These are phyloP conservation scores for Ceratitis capitata DNA, from an alignment of 1,140 invertebrate genomes.

Conservation along the genomic window DNA sequence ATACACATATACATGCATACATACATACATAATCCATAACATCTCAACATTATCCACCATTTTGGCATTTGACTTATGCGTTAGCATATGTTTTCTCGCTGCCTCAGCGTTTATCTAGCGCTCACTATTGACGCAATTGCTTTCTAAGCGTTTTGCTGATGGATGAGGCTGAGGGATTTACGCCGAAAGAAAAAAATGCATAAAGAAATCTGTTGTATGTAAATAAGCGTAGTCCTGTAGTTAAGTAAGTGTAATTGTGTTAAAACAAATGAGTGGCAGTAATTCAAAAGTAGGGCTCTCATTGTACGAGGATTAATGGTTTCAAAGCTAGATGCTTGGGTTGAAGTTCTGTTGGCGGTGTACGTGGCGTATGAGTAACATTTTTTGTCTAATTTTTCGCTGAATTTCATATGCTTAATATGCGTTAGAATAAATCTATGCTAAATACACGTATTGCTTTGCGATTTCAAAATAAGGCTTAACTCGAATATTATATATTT, in stretches of 20 bases:
- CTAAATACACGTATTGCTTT: too few species aligned
- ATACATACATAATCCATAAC: too few species aligned
- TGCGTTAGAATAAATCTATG: too few species aligned
- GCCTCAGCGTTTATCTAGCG: background rate
- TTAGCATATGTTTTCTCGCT: background rate
- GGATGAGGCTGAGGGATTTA: background rate
- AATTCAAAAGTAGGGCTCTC: background rate
- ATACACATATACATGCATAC: too few species aligned
- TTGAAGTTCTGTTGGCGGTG: background rate
- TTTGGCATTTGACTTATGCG: slow-evolving; percentile 10
- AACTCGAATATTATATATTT: too few species aligned
- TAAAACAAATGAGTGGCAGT: background rate
- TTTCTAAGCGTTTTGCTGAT: background rate
- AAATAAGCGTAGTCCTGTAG: background rate
- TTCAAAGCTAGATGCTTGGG: background rate
- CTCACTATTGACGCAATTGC: background rate
- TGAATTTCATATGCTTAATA: too few species aligned
- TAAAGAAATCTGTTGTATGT: background rate
- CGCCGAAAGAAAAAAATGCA: background rate
- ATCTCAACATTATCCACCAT: background rate
- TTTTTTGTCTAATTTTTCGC: background rate
- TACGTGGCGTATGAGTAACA: slow-evolving; percentile 1
- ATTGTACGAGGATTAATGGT: too few species aligned
- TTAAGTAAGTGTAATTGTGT: background rate
- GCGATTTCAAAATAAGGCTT: too few species aligned